Percentiles rank a stretch among this genome's conserved stretches.
phyloP scores from a whole-genome alignment of 1,140 invertebrate genomes.

The Agraylea sexmaculata region DNA sequence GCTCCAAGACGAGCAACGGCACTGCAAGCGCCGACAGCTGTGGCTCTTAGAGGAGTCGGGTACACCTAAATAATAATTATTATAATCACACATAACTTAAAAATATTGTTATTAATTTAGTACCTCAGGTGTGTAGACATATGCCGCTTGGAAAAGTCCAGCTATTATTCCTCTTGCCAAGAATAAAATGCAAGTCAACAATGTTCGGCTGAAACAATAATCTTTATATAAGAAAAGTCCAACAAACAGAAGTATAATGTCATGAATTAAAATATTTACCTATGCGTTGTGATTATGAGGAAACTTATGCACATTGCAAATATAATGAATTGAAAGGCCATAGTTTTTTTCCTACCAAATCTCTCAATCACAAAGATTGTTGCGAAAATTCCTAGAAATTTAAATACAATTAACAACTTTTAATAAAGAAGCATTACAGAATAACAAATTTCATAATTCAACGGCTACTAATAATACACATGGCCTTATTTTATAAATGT shows the following conservation, averaged over 20 bases:
- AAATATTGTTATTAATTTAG: constrained; percentile 1
- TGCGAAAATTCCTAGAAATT: constrained; percentile 77
- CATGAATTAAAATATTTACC: constrained; percentile 43
- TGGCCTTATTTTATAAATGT: too few relatives aligned
- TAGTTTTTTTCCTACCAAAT: constrained; percentile 84
- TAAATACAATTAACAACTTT: too few relatives aligned
- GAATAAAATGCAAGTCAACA: constrained; percentile 77
- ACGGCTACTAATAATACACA: too few relatives aligned
- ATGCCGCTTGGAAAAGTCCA: constrained; percentile 87
- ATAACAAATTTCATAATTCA: too few relatives aligned
- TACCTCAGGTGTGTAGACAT: constrained; percentile 92
- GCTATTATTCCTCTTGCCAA: constrained; percentile 85
- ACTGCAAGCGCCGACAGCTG: constrained; percentile 81
- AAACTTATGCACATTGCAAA: constrained; percentile 74
- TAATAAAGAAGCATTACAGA: too few relatives aligned
- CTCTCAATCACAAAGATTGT: constrained; percentile 86
- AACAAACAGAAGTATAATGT: constrained; percentile 4
- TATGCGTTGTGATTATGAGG: constrained; percentile 61
- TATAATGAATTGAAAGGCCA: constrained; percentile 84
- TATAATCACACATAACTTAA: not conserved
- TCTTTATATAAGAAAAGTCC: constrained; percentile 21
- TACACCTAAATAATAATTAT: constrained; percentile 42
- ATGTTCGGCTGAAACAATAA: constrained; percentile 51
- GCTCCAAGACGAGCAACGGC: constrained; percentile 84
- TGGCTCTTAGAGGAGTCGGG: constrained; percentile 75